Base-by-base conservation (phyloP, 2,888 invertebrate species). In the Heteromurus nitidus region DNA sequence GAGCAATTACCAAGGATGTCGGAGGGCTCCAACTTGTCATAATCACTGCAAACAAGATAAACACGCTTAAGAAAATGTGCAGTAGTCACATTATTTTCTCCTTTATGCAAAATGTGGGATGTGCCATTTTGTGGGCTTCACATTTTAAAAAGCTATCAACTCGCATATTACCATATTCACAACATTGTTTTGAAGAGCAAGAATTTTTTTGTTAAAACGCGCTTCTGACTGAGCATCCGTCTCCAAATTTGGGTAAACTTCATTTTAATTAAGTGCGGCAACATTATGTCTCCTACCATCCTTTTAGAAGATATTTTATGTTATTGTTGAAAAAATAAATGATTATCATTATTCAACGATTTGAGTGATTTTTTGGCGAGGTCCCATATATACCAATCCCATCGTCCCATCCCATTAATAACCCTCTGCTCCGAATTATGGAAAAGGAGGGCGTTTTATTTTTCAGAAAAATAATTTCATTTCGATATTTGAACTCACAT, bases 401-500 rank as follows among this genome's bases (percentile, higher is more conserved):
- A 42, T n/a, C n/a, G n/a, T n/a, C n/a, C n/a, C n/a, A n/a, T n/a
- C n/a, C n/a, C n/a, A n/a, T n/a, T n/a, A n/a, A n/a, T n/a, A n/a
- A n/a, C n/a, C n/a, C n/a, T n/a, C n/a, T n/a, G n/a, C n/a, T n/a
- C n/a, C n/a, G n/a, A n/a, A n/a, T n/a, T n/a, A n/a, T n/a, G n/a
- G n/a, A n/a, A n/a, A n/a, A n/a, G n/a, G n/a, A n/a, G n/a, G n/a
- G n/a, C n/a, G n/a, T n/a, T n/a, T n/a, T n/a, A n/a, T n/a, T n/a
- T n/a, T n/a, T n/a, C n/a, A n/a, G n/a, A n/a, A n/a, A n/a, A n/a
- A n/a, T n/a, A n/a, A n/a, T n/a, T n/a, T n/a, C n/a, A n/a, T n/a
- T n/a, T n/a, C n/a, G n/a, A n/a, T n/a, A n/a, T n/a, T n/a, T n/a
- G 20, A 22, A 93, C 96, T 96, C 91, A 97, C 97, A 98, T 96